phyloP scores from a whole-genome alignment of 2,113 vertebrate species.

The Calidris pygmaea region DNA sequence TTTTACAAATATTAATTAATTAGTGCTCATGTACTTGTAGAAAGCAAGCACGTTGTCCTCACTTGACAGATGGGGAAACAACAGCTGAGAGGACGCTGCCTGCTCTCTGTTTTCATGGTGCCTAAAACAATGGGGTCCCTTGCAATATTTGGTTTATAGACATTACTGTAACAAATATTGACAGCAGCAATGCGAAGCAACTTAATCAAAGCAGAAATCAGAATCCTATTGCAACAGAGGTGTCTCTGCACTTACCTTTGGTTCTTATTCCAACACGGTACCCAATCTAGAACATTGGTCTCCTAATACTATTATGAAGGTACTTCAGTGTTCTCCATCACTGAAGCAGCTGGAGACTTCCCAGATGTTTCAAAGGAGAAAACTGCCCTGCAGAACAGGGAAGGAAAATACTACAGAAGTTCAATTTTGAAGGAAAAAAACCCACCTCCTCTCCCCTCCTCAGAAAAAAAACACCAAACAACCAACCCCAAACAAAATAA shows the following conservation, averaged over 20 bases:
- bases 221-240: background rate
- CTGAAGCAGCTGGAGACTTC: background rate
- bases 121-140: background rate
- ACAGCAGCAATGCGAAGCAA: background rate
- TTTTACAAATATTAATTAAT: slow-evolving; percentile 59
- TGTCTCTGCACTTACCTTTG: background rate
- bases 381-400: background rate
- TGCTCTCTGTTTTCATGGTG: background rate
- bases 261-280: background rate
- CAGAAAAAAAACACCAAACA: background rate
- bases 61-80: slow-evolving; percentile 38
- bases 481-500: background rate
- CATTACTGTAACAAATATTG: background rate
- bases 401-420: background rate
- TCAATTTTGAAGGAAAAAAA: background rate
- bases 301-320: background rate
- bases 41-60: slow-evolving; percentile 13
- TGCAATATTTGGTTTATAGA: background rate
- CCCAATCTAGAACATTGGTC: background rate
- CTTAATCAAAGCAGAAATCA: background rate
- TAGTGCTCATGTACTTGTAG: slow-evolving; percentile 4
- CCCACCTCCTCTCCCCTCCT: accelerated
- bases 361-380: background rate
- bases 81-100: background rate
- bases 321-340: background rate